Evolutionary conservation across 1,140 invertebrate species (phyloP).

Genomic region (Leptonema lineaticorne): DNA sequence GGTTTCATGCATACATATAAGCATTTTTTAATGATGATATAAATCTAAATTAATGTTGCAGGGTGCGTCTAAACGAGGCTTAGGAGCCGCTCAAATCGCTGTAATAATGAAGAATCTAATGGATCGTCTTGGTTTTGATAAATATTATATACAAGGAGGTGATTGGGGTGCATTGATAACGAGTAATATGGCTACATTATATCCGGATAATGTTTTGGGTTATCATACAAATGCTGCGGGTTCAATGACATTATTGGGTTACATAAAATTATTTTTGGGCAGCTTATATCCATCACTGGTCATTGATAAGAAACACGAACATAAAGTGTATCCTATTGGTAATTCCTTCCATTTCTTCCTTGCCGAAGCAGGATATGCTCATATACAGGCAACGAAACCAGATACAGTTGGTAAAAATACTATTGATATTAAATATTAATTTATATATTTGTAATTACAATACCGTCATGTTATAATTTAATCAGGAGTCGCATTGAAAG

Average conservation of each 20-base stretch:
- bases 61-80: constrained; percentile 61
- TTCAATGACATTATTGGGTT: constrained; percentile 15
- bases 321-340: constrained; percentile 64
- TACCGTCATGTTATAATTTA: constrained; percentile 35
- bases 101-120: constrained; percentile 82
- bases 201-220: constrained; percentile 66
- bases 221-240: constrained; percentile 46
- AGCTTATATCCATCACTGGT: constrained; percentile 52
- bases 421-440: not conserved
- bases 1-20: no score
- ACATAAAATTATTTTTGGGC: constrained; percentile 43
- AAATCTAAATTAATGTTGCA: no score
- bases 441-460: not conserved
- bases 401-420: constrained; percentile 69
- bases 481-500: constrained; percentile 59
- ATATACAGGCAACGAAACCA: constrained; percentile 87
- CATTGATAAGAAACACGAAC: constrained; percentile 57
- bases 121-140: constrained; percentile 70
- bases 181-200: constrained; percentile 64
- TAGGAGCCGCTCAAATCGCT: constrained; percentile 65
- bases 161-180: constrained; percentile 75
- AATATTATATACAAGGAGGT: constrained; percentile 83
- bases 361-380: constrained; percentile 76
- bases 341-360: constrained; percentile 55
- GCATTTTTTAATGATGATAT: no score